Conservation (phyloP, 2,888 invertebrate species). For the Ectemnius cavifrons region DNA sequence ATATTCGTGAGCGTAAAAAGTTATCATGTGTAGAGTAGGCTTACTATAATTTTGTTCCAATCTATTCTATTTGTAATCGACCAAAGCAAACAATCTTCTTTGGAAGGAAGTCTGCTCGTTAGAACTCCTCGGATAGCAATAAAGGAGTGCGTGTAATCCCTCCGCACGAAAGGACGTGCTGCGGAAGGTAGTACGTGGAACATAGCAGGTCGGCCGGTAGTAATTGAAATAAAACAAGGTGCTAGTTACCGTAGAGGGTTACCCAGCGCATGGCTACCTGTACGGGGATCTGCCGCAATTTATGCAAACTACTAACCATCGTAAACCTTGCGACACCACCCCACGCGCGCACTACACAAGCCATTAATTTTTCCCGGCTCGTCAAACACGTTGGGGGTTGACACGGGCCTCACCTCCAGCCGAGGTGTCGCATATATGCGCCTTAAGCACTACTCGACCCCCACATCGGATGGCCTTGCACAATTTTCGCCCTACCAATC, state of each 20-base stretch:
- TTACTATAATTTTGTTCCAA: neutral
- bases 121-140: too few relatives aligned
- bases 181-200: too few relatives aligned
- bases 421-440: conserved; percentile 24
- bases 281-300: neutral
- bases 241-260: neutral
- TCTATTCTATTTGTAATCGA: neutral
- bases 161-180: too few relatives aligned
- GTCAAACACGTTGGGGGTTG: conserved; percentile 28
- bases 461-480: neutral
- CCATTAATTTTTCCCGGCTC: conserved; percentile 23
- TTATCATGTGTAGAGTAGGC: neutral
- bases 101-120: too few relatives aligned
- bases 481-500: neutral
- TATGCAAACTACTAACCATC: conserved; percentile 9
- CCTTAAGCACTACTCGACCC: neutral
- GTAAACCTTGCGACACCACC: conserved; percentile 6
- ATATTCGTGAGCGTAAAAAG: neutral
- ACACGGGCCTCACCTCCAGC: neutral
- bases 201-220: too few relatives aligned
- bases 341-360: conserved; percentile 5
- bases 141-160: too few relatives aligned
- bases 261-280: neutral
- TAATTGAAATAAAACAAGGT: conserved; percentile 7
- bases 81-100: neutral